A percentile compares a stretch with the other conserved stretches of the same genome.
Evolutionary conservation across 2,797 vertebrate species (phyloP).

Genomic region (Columba guinea): DNA sequence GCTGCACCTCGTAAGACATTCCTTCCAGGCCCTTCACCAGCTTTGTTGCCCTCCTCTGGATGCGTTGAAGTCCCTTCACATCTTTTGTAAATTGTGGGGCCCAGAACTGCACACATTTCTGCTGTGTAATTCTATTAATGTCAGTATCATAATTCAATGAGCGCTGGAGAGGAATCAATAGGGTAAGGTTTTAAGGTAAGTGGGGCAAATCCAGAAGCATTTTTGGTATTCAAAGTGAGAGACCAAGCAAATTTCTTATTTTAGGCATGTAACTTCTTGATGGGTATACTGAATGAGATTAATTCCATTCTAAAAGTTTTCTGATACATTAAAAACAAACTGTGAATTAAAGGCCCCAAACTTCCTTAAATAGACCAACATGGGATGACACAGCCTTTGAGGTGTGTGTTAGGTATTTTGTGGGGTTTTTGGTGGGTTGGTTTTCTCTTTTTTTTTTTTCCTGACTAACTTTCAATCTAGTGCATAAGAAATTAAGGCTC

Average conservation of each 20-base stretch:
- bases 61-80: not conserved
- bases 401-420: no score
- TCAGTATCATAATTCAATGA: not conserved
- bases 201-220: not conserved
- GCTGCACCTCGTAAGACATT: rapidly evolving
- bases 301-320: not conserved
- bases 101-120: not conserved
- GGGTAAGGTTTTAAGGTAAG: not conserved
- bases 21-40: not conserved
- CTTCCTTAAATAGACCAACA: not conserved
- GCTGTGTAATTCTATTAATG: not conserved
- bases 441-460: not conserved
- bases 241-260: not conserved
- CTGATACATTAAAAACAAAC: not conserved
- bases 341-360: not conserved
- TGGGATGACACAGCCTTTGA: not conserved
- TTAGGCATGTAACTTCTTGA: not conserved
- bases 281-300: not conserved
- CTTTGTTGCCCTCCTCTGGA: not conserved
- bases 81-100: not conserved
- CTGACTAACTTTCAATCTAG: not conserved
- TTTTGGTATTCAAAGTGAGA: not conserved
- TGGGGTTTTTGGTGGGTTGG: no score
- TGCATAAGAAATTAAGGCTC: not conserved
- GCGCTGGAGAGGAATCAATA: not conserved